phyloP scores from a whole-genome alignment of 2,797 vertebrate species.

The Onychomys torridus region DNA sequence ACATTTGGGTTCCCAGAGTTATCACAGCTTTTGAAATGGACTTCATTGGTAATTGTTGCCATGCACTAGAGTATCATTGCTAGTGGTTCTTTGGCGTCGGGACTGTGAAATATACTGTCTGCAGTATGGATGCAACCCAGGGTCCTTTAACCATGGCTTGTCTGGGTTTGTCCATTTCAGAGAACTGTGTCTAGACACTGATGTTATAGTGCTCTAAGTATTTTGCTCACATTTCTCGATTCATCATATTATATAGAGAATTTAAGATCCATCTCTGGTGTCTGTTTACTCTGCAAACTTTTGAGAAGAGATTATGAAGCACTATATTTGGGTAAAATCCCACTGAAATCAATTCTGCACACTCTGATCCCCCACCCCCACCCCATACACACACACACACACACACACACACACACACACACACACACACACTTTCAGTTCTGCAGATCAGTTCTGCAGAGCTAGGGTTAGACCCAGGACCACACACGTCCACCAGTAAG shows the following conservation, averaged over 20 bases:
- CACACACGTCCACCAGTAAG: background rate
- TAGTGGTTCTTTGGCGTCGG: background rate
- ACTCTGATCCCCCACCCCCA: background rate
- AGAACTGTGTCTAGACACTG: background rate
- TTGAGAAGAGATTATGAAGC: background rate
- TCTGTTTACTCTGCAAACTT: slow-evolving; percentile 6
- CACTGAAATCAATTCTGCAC: background rate
- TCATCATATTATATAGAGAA: slow-evolving; percentile 31
- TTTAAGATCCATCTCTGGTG: slow-evolving; percentile 23
- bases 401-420: background rate
- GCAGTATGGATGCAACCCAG: background rate
- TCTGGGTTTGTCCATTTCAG: background rate
- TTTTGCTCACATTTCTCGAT: slow-evolving; percentile 44
- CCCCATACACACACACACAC: background rate
- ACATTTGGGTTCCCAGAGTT: background rate
- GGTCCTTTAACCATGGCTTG: background rate
- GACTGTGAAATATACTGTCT: background rate
- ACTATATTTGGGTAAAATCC: background rate
- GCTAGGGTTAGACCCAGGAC: background rate
- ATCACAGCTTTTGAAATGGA: slow-evolving; percentile 16
- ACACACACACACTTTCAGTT: background rate
- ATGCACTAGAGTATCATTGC: background rate
- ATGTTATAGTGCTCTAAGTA: background rate
- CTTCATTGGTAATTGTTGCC: background rate
- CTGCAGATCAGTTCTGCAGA: no score